Evolutionary conservation across 2,797 vertebrate genomes (phyloP).

Genomic region (Peromyscus eremicus): DNA sequence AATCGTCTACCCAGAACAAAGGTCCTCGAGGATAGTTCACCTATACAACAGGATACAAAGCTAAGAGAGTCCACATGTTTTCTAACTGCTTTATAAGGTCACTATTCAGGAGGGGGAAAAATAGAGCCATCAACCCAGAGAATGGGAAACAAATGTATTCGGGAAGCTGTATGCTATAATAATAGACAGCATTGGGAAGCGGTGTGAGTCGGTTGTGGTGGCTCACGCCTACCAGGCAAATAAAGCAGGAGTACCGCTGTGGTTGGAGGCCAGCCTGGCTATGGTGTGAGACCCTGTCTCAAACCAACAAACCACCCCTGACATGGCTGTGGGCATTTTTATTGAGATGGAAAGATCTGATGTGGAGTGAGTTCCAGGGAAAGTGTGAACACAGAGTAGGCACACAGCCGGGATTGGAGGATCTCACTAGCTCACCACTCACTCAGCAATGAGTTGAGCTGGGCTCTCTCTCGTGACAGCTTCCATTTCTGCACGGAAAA

Average conservation of each 20-base stretch:
- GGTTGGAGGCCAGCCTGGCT: background rate
- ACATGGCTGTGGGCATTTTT: background rate
- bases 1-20: background rate
- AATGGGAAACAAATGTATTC: constrained; percentile 49
- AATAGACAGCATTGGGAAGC: background rate
- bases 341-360: background rate
- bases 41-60: background rate
- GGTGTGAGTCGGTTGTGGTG: background rate
- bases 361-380: constrained; percentile 3
- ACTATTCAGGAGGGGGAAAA: background rate
- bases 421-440: background rate
- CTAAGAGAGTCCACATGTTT: background rate
- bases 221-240: background rate
- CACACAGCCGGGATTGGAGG: background rate
- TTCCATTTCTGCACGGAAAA: background rate
- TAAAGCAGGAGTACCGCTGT: background rate
- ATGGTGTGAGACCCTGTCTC: background rate
- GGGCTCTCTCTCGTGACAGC: background rate
- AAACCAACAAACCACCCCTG: background rate
- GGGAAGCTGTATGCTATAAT: background rate
- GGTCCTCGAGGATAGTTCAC: background rate
- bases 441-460: background rate
- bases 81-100: background rate
- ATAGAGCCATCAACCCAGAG: constrained; percentile 14
- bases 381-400: background rate